Base-by-base conservation (phyloP, 2,888 invertebrate genomes). In the Buathra laborator region DNA sequence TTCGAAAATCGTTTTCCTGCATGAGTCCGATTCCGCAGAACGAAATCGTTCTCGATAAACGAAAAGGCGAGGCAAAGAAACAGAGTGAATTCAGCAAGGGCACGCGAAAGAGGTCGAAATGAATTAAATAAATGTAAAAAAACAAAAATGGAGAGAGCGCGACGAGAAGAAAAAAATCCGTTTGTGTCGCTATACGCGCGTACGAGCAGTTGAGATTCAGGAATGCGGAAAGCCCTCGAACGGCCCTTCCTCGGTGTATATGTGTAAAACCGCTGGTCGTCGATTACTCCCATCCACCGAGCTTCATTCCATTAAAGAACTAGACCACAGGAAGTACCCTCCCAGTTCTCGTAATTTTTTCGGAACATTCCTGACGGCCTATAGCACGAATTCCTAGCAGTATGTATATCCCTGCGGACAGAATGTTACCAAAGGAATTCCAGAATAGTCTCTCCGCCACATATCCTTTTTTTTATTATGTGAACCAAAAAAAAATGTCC, bases 1-100 rank as follows among this genome's bases (percentile, higher is more conserved):
- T 70, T 32, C 79, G 59, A 74, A n/a, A 79, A 83, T 79, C 74
- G 82, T 59, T 83, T 83, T 74, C 43, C 68, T 51, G 51, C 70
- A 24, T 10, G 62, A 19, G 29, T 78, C 29, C 32, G 62, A 24
- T 81, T 29, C 51, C 53, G 37, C 62, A 44, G 62, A 83, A 74
- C 68, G 79, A 51, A 83, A 70, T 79, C 68, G 74, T 68, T 83
- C 83, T 62, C 78, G 78, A 79, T 74, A 79, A 79, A 83, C 77
- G 82, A 83, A 77, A 82, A 24, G 56, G 19, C 46, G 59, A 72
- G 71, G 56, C 37, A 37, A 77, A 67, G 77, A 72, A 78, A 72
- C 56, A 32, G 71, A 32, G 53, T 24, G 56, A 51, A 29, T 16
- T 37, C 53, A 12, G 4, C 3, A 19, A 19, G 43, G 14, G 37